Conservation (phyloP, 2,888 invertebrate species). For the Drosophila lacicola region DNA sequence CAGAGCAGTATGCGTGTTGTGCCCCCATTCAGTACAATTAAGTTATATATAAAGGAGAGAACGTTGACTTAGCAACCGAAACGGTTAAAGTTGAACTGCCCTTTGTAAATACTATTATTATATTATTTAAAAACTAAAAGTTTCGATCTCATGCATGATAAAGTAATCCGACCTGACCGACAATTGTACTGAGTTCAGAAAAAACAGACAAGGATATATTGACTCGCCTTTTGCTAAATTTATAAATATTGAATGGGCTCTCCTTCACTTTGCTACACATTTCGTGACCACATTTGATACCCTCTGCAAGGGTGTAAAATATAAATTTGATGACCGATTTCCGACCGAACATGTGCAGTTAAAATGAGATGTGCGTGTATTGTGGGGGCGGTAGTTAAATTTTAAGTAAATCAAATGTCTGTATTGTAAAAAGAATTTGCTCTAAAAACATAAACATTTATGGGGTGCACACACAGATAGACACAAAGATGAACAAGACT, state of each 20-base stretch:
- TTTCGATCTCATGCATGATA: no score
- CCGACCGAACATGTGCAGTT: constrained; percentile 9
- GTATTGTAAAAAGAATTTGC: constrained; percentile 2
- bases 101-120: background rate
- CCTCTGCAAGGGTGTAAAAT: constrained; percentile 1
- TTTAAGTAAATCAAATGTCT: constrained; percentile 9
- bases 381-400: constrained; percentile 2
- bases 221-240: no score
- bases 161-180: no score
- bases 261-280: background rate
- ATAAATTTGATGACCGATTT: constrained; percentile 30
- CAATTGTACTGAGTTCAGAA: no score
- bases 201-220: no score
- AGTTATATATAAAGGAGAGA: constrained; percentile 16
- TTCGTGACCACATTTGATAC: background rate
- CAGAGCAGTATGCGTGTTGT: constrained; percentile 19
- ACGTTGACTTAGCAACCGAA: constrained; percentile 1
- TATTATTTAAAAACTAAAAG: background rate
- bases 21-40: constrained; percentile 40
- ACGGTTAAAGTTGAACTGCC: background rate
- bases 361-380: constrained; percentile 1
- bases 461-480: constrained; percentile 1
- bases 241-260: background rate
- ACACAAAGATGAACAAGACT: background rate
- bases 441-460: constrained; percentile 2